Evolutionary conservation across 2,888 invertebrate genomes (phyloP).

Genomic region (Adelognathus sp.): DNA sequence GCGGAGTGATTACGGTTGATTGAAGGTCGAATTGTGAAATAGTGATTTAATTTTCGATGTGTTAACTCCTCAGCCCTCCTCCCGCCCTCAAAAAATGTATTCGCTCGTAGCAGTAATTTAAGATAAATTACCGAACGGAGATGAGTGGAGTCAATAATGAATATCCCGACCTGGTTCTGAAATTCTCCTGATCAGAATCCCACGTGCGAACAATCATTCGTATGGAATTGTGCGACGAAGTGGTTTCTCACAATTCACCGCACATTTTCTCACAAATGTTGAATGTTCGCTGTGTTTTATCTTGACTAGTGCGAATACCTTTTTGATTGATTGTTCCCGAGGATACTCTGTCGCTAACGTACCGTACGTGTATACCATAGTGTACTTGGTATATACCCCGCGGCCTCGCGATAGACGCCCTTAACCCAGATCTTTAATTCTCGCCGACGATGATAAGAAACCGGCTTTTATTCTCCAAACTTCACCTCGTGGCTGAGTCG

Average conservation of each 20-base stretch:
- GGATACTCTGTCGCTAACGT: background rate
- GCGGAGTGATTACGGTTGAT: too few relatives aligned
- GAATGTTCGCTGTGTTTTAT: background rate
- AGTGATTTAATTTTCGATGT: background rate
- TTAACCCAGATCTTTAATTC: background rate
- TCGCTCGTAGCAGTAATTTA: too few relatives aligned
- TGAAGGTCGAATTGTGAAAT: background rate
- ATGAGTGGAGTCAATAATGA: too few relatives aligned
- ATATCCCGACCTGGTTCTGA: too few relatives aligned
- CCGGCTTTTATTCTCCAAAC: constrained; percentile 1
- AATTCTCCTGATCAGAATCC: too few relatives aligned
- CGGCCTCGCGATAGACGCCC: background rate
- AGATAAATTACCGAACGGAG: too few relatives aligned
- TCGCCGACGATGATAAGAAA: constrained; percentile 4
- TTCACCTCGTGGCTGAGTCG: background rate
- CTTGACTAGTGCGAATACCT: background rate
- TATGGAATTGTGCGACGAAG: too few relatives aligned
- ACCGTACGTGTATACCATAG: background rate
- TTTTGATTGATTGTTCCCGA: background rate
- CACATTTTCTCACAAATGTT: background rate
- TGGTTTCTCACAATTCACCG: background rate
- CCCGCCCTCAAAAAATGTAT: too few relatives aligned
- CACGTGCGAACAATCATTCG: too few relatives aligned
- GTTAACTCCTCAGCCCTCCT: too few relatives aligned
- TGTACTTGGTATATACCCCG: too few relatives aligned